Percentiles rank a stretch among this genome's conserved stretches.
Evolutionary conservation across 1,140 invertebrate genomes (phyloP).

Genomic region (Drosophila orena): DNA sequence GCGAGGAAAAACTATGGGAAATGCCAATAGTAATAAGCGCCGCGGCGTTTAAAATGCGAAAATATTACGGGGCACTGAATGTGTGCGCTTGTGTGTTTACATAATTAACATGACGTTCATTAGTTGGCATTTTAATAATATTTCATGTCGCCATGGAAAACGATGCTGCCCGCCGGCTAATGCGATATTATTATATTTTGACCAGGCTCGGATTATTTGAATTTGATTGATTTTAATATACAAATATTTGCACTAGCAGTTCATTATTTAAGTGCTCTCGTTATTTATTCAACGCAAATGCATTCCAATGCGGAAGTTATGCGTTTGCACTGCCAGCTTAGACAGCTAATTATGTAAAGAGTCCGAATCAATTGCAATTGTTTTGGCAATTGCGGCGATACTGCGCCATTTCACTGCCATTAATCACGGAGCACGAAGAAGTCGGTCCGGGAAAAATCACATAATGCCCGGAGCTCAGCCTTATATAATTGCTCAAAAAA

Average conservation of each 20-base stretch:
- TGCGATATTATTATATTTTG: conserved; percentile 46
- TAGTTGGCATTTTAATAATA: conserved; percentile 59
- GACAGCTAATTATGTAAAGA: conserved; percentile 10
- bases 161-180: conserved; percentile 12
- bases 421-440: conserved; percentile 13
- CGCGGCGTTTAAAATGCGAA: conserved; percentile 30
- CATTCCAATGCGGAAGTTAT: neutral
- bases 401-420: conserved; percentile 24
- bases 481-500: conserved; percentile 26
- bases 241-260: conserved; percentile 56
- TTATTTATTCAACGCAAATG: conserved; percentile 17
- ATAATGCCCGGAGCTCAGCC: conserved; percentile 11
- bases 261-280: conserved; percentile 32
- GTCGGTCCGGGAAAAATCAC: conserved; percentile 11
- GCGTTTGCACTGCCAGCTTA: neutral
- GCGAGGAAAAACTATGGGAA: conserved; percentile 37
- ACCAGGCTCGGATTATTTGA: conserved; percentile 51
- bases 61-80: conserved; percentile 33
- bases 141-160: conserved; percentile 28
- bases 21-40: conserved; percentile 56
- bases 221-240: conserved; percentile 65
- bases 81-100: conserved; percentile 36
- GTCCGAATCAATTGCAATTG: neutral
- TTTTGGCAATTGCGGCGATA: neutral
- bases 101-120: conserved; percentile 71